Evolutionary conservation across 2,888 invertebrate species (phyloP).

Genomic region (Leptogaster cylindrica): DNA sequence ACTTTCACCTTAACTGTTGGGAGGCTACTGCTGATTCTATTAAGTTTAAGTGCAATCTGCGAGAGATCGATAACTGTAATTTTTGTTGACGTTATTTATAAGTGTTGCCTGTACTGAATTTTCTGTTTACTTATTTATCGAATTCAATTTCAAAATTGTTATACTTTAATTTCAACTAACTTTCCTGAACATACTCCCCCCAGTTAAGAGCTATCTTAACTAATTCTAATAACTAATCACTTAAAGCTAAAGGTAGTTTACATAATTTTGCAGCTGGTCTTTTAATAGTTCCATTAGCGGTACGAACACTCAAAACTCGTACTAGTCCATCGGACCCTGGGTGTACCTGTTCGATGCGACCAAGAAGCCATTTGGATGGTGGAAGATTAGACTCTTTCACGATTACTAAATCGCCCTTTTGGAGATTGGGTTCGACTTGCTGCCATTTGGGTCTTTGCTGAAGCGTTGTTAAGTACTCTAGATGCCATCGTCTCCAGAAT

Average conservation of each 20-base stretch:
- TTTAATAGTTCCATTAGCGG: background rate
- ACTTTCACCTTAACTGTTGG: no score
- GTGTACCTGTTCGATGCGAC: background rate
- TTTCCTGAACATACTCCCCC: no score
- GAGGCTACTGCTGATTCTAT: no score
- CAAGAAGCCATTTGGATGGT: background rate
- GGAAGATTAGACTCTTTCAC: background rate
- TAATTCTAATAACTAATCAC: no score
- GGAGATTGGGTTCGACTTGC: background rate
- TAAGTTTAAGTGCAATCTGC: no score
- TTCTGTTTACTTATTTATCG: no score
- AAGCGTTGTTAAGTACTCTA: background rate
- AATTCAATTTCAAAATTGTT: no score
- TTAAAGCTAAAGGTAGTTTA: background rate
- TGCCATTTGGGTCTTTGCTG: background rate
- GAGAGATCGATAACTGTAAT: no score
- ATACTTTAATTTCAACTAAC: no score
- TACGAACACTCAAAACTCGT: background rate
- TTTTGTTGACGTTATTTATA: no score
- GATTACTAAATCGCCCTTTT: background rate
- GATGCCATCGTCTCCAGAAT: slow-evolving; percentile 1
- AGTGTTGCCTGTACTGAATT: no score
- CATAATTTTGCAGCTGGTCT: background rate
- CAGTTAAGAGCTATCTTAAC: background rate
- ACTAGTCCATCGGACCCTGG: background rate